Percentiles rank a stretch among this genome's conserved stretches.
Evolutionary conservation across 2,113 vertebrate species (phyloP).

Genomic region (Microtus montanus): DNA sequence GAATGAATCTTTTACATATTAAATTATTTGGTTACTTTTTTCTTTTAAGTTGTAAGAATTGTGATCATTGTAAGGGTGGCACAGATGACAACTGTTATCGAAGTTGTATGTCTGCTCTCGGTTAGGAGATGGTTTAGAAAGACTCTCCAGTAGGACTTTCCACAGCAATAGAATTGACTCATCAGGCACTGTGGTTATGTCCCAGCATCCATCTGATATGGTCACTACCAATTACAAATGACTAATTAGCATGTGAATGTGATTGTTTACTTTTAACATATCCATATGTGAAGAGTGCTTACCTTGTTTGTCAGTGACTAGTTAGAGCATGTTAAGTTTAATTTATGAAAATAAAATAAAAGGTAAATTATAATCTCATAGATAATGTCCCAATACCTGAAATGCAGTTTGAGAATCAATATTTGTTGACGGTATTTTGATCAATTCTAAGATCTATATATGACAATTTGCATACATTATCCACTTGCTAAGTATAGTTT

Average conservation of each 20-base stretch:
- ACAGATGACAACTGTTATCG: background rate
- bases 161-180: background rate
- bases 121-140: background rate
- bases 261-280: constrained; percentile 1
- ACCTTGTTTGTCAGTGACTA: background rate
- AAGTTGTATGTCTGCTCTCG: background rate
- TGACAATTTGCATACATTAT: background rate
- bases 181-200: background rate
- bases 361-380: background rate
- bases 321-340: background rate
- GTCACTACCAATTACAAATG: background rate
- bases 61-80: background rate
- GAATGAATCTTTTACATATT: background rate
- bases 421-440: background rate
- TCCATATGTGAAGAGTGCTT: background rate
- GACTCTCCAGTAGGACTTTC: background rate
- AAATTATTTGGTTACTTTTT: background rate
- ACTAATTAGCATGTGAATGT: background rate
- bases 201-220: background rate
- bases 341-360: background rate
- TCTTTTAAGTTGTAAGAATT: background rate
- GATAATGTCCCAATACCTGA: background rate
- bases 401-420: background rate
- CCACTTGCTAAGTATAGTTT: background rate
- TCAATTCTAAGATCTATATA: background rate